Conservation (phyloP, 2,888 invertebrate genomes). For the Lumbricus terrestris region DNA sequence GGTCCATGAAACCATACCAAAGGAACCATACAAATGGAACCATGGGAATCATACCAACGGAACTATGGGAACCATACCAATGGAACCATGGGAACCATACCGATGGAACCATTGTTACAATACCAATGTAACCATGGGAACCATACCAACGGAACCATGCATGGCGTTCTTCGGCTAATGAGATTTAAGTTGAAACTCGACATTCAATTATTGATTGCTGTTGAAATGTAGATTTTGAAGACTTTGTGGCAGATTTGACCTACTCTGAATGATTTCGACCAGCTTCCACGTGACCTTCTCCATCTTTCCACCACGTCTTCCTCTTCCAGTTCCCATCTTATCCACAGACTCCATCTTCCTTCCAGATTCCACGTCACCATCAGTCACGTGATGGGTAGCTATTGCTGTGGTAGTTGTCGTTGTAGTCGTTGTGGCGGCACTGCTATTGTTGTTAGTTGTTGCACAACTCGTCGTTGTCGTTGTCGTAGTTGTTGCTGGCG, state of each 20-base stretch:
- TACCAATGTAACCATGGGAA: too few relatives aligned
- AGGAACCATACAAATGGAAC: too few relatives aligned
- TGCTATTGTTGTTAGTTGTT: not conserved
- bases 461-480: not conserved
- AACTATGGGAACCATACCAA: too few relatives aligned
- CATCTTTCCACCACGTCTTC: not conserved
- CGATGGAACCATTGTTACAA: too few relatives aligned
- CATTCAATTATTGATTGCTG: not conserved
- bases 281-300: conserved; percentile 8
- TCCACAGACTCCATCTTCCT: not conserved
- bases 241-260: not conserved
- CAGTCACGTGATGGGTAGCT: not conserved
- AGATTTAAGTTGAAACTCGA: not conserved
- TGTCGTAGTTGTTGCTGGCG: not conserved
- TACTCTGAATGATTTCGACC: not conserved
- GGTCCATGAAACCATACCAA: too few relatives aligned
- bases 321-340: not conserved
- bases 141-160: too few relatives aligned
- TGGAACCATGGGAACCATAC: too few relatives aligned
- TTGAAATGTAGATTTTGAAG: not conserved
- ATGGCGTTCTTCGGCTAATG: too few relatives aligned
- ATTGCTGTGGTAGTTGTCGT: not conserved
- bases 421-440: not conserved
- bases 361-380: not conserved
- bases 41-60: too few relatives aligned